A percentile compares a stretch with the other conserved stretches of the same genome.
phyloP scores from a whole-genome alignment of 1,140 invertebrate species.

The Leptinotarsa lineolata region DNA sequence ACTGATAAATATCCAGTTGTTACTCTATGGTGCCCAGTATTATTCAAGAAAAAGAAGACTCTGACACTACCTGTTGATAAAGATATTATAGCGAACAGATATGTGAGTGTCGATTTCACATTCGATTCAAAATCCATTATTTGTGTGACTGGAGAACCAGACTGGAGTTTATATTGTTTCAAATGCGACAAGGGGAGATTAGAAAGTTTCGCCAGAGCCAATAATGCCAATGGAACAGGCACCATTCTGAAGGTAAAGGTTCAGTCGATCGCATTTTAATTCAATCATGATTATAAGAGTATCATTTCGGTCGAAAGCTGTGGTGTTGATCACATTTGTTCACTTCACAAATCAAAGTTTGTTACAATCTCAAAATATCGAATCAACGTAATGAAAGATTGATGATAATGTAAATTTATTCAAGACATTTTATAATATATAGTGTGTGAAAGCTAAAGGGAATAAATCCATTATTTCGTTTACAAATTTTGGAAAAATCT shows the following conservation, averaged over 20 bases:
- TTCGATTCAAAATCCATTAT: slow-evolving; percentile 78
- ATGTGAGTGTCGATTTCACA: slow-evolving; percentile 76
- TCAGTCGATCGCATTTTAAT: not conserved
- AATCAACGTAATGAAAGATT: too few relatives aligned
- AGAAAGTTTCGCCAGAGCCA: slow-evolving; percentile 73
- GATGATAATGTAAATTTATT: too few relatives aligned
- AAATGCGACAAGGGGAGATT: slow-evolving; percentile 85
- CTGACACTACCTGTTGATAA: slow-evolving; percentile 62
- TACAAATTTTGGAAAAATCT: too few relatives aligned
- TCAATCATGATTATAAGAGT: too few relatives aligned
- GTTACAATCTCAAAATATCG: too few relatives aligned
- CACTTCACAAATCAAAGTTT: too few relatives aligned
- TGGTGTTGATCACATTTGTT: too few relatives aligned
- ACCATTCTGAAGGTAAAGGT: slow-evolving; percentile 53
- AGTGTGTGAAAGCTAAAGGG: too few relatives aligned
- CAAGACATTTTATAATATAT: too few relatives aligned
- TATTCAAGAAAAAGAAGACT: slow-evolving; percentile 65
- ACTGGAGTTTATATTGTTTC: slow-evolving; percentile 80
- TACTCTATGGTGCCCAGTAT: slow-evolving; percentile 68
- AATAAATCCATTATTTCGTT: too few relatives aligned
- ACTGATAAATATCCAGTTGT: slow-evolving; percentile 61
- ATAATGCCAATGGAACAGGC: slow-evolving; percentile 65
- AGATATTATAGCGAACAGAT: slow-evolving; percentile 58
- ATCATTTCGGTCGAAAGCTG: too few relatives aligned
- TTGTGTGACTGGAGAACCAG: slow-evolving; percentile 76